Base-by-base conservation (phyloP, 2,888 invertebrate genomes). In the Chymomyza caudatula region DNA sequence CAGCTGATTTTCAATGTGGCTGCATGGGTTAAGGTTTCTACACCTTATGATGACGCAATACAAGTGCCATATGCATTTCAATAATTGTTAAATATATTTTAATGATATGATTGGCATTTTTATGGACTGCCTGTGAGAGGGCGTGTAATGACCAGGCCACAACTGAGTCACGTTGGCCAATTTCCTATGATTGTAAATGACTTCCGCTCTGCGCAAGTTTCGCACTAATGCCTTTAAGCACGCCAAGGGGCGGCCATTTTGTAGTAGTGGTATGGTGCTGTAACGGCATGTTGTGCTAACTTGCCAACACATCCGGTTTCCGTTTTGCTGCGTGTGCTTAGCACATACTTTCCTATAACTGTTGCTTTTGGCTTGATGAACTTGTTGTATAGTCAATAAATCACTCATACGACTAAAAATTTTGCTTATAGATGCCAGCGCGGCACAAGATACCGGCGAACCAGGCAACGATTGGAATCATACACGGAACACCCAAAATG, bases 361-460 rank as follows among this genome's bases (percentile, higher is more conserved):
- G 58, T 59, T 59, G 58, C 58, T 59, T 29, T 17, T 15, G 17
- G n/a, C n/a, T n/a, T n/a, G n/a, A n/a, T n/a, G n/a, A n/a, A 11
- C 29, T 25, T 47, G 47, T 6, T 17, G 44, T n/a, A 17, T 44
- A 5, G 17, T 17, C 13, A n/a, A 2, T 4, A 51, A 51, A 51
- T 1, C 44, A 44, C 4, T 6, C 5, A 44, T 19, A 0, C 2
- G 2, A 42, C 42, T 29, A 19, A 42, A 17, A 1, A 42, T 22
- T 20, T 22, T 15, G 11, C 53, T 78, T 80, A 0, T 49, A 91
- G 90, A 91, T 89, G 90, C 90, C 88, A 91, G 89, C 91, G 95
- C 95, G 95, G 92, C 95, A 94, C 92, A 94, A 95, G 94, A 94
- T 93, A 91, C 92, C 92, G 91, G 92, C 93, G 92, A 92, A 92